Conservation (phyloP, 2,888 invertebrate genomes). For the Saturnia pavonia region DNA sequence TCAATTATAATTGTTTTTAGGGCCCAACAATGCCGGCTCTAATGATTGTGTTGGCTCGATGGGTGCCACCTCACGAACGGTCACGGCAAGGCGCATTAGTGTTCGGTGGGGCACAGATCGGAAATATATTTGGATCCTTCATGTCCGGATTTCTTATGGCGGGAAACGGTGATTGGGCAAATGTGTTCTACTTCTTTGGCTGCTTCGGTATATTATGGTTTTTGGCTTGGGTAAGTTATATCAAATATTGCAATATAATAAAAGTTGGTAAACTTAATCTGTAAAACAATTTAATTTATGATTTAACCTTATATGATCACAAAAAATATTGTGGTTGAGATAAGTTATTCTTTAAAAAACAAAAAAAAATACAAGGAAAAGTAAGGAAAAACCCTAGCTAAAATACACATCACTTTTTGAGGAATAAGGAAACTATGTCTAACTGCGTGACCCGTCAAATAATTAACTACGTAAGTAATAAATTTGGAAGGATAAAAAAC, state of each 20-base stretch:
- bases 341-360: background rate
- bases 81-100: conserved; percentile 82
- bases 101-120: conserved; percentile 83
- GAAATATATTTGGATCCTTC: conserved; percentile 81
- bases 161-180: conserved; percentile 78
- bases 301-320: background rate
- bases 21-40: conserved; percentile 89
- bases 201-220: conserved; percentile 82
- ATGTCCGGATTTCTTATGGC: conserved; percentile 80
- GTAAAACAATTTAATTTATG: background rate
- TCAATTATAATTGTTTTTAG: conserved; percentile 53
- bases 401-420: background rate
- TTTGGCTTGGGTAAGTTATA: conserved; percentile 68
- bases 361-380: background rate
- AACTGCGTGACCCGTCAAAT: no score
- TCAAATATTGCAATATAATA: no score
- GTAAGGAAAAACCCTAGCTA: background rate
- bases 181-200: conserved; percentile 83
- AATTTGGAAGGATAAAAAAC: no score
- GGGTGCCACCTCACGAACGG: conserved; percentile 83
- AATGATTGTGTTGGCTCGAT: conserved; percentile 82
- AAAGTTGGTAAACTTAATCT: background rate
- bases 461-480: background rate
- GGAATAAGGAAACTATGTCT: background rate
- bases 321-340: background rate